phyloP scores from a whole-genome alignment of 1,140 invertebrate species.

The Drosophila biarmipes region DNA sequence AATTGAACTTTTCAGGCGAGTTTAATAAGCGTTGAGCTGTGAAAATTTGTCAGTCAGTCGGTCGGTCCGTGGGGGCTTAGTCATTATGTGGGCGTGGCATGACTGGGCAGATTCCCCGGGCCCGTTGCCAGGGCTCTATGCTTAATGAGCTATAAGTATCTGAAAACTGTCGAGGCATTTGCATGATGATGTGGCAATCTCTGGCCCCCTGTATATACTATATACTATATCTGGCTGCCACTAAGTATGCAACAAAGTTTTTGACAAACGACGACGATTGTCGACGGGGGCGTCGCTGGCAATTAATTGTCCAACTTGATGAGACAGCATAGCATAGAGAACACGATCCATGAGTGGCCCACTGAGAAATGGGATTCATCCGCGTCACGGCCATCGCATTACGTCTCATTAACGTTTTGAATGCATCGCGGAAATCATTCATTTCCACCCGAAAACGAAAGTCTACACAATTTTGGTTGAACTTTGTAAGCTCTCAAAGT shows the following conservation, averaged over 20 bases:
- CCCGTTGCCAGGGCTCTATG: constrained; percentile 33
- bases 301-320: constrained; percentile 65
- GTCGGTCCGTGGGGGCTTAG: constrained; percentile 3
- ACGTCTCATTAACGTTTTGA: constrained; percentile 75
- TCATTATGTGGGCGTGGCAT: constrained; percentile 66
- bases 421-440: constrained; percentile 72
- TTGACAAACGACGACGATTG: constrained; percentile 72
- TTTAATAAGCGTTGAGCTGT: constrained; percentile 64
- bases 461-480: constrained; percentile 53
- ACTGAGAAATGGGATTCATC: constrained; percentile 25
- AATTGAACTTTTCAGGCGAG: constrained; percentile 53
- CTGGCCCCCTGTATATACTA: constrained; percentile 29
- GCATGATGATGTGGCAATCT: constrained; percentile 43
- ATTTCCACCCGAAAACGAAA: constrained; percentile 69
- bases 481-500: constrained; percentile 62
- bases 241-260: constrained; percentile 77
- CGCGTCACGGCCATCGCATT: constrained; percentile 74
- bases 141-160: constrained; percentile 81
- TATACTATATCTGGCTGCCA: constrained; percentile 34
- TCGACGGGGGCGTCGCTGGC: constrained; percentile 47
- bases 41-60: constrained; percentile 66
- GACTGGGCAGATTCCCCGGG: constrained; percentile 45
- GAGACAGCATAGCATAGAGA: constrained; percentile 39
- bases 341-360: constrained; percentile 23
- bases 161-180: constrained; percentile 55